Evolutionary conservation across 1,140 invertebrate species (phyloP).

Genomic region (Charaxes varanes): DNA sequence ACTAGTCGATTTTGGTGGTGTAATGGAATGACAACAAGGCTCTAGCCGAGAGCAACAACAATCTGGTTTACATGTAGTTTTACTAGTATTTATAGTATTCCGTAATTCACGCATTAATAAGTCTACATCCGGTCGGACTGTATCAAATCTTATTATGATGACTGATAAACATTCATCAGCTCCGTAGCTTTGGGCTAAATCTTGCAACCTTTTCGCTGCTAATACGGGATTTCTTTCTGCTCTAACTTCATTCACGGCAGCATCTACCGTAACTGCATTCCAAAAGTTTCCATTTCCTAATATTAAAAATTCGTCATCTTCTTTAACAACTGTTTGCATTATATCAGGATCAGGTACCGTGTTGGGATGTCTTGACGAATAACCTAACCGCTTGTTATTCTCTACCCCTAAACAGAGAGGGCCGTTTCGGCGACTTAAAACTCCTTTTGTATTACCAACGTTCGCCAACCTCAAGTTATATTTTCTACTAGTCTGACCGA

Average conservation of each 20-base stretch:
- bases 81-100: slow-evolving; percentile 77
- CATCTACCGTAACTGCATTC: slow-evolving; percentile 83
- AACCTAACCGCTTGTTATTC: slow-evolving; percentile 77
- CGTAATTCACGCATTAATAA: slow-evolving; percentile 84
- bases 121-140: slow-evolving; percentile 79
- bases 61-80: slow-evolving; percentile 75
- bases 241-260: slow-evolving; percentile 83
- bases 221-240: slow-evolving; percentile 84
- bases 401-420: slow-evolving; percentile 75
- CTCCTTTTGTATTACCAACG: slow-evolving; percentile 82
- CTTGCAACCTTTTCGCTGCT: slow-evolving; percentile 86
- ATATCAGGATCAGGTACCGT: slow-evolving; percentile 84
- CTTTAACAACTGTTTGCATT: slow-evolving; percentile 83
- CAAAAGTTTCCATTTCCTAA: slow-evolving; percentile 86
- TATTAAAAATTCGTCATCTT: slow-evolving; percentile 88
- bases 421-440: slow-evolving; percentile 79
- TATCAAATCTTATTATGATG: slow-evolving; percentile 82
- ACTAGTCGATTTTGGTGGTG: slow-evolving; percentile 68
- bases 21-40: slow-evolving; percentile 76
- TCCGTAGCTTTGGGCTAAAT: slow-evolving; percentile 87
- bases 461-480: slow-evolving; percentile 82
- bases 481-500: slow-evolving; percentile 59
- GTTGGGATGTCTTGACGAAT: slow-evolving; percentile 78
- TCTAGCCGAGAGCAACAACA: slow-evolving; percentile 79
- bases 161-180: slow-evolving; percentile 87